Evolutionary conservation across 1,140 invertebrate genomes (phyloP).

Genomic region (Drosophila parabipectinata): DNA sequence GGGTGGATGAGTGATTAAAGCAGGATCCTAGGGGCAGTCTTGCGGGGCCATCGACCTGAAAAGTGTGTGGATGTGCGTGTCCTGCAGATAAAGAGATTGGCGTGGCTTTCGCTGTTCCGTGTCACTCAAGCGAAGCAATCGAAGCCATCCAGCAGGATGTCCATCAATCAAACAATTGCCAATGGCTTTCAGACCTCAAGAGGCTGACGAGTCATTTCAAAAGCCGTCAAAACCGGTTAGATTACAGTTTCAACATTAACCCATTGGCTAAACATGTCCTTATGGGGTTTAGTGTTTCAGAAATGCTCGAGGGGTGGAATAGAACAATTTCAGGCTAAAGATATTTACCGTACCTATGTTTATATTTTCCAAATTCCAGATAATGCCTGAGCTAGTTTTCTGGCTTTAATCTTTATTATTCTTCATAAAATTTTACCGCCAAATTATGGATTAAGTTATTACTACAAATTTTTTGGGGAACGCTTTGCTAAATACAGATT

Average conservation of each 20-base stretch:
- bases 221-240: constrained; percentile 26
- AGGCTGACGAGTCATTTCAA: constrained; percentile 35
- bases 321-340: no score
- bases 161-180: constrained; percentile 42
- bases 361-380: no score
- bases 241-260: background rate
- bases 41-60: constrained; percentile 4
- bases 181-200: constrained; percentile 9
- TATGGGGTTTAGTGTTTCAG: background rate
- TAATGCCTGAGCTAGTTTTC: no score
- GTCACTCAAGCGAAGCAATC: constrained; percentile 27
- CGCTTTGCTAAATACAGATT: no score
- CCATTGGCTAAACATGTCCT: background rate
- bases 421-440: no score
- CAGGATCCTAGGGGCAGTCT: background rate
- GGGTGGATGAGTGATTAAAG: constrained; percentile 34
- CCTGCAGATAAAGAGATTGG: constrained; percentile 29
- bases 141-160: constrained; percentile 8
- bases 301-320: no score
- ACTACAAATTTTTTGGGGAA: no score
- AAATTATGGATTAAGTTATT: no score
- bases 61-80: background rate
- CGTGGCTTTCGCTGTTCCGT: background rate
- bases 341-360: no score
- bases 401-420: no score